Conservation (phyloP, 1,140 invertebrate genomes). For the Glomeris maerens region DNA sequence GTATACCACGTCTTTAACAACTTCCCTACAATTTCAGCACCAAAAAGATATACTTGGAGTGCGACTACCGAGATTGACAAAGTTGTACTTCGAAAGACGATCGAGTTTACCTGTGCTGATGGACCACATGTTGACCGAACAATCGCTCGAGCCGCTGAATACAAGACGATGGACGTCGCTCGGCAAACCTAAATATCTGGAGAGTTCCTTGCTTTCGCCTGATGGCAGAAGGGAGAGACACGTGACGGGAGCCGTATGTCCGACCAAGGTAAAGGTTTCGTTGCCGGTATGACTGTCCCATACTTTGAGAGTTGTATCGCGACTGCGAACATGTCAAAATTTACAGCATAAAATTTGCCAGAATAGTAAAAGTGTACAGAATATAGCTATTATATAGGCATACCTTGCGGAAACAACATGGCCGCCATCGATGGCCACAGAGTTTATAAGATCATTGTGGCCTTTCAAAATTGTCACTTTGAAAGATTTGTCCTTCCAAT, state of each 20-base stretch:
- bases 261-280: slow-evolving; percentile 21
- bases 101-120: slow-evolving; percentile 18
- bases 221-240: slow-evolving; percentile 19
- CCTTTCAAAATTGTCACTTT: slow-evolving; percentile 20
- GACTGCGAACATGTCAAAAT: slow-evolving; percentile 18
- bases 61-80: neutral
- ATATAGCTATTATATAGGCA: slow-evolving; percentile 6
- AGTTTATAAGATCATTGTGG: slow-evolving; percentile 22
- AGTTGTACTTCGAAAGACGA: neutral
- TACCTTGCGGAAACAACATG: slow-evolving; percentile 21
- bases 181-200: neutral
- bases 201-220: slow-evolving; percentile 1
- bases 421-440: slow-evolving; percentile 17
- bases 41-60: slow-evolving; percentile 7
- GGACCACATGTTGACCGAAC: slow-evolving; percentile 22
- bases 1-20: slow-evolving; percentile 22
- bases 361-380: neutral
- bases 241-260: slow-evolving; percentile 23
- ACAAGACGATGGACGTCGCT: slow-evolving; percentile 4
- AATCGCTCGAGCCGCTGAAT: slow-evolving; percentile 24
- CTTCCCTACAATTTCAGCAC: slow-evolving; percentile 14
- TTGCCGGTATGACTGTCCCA: slow-evolving; percentile 18
- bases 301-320: slow-evolving; percentile 26
- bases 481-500: neutral
- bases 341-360: neutral